phyloP scores from a whole-genome alignment of 2,113 vertebrate species.

The Aptenodytes forsteri region DNA sequence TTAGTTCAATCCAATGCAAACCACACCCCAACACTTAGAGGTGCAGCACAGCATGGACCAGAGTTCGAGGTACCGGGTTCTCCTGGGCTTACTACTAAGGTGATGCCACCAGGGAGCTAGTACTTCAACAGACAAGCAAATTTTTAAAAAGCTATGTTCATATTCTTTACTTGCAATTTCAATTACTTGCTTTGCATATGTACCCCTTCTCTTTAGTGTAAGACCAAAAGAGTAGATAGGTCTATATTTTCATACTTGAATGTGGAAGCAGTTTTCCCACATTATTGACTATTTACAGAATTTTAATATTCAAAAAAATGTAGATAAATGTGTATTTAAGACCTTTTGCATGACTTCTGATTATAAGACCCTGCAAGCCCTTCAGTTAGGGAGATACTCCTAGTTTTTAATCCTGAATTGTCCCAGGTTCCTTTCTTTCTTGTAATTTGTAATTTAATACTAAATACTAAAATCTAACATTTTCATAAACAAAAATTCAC shows the following conservation, averaged over 20 bases:
- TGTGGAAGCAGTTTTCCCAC: neutral
- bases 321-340: neutral
- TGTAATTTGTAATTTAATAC: neutral
- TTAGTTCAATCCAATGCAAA: neutral
- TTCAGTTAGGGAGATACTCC: neutral
- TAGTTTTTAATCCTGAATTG: neutral
- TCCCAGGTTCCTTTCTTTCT: neutral
- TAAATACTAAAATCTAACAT: neutral
- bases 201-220: fast-evolving
- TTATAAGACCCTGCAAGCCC: neutral
- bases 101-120: neutral
- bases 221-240: neutral
- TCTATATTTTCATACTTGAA: neutral
- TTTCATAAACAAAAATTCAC: neutral
- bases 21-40: neutral
- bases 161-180: neutral
- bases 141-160: neutral
- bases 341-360: neutral
- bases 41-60: neutral
- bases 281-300: neutral
- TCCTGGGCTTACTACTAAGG: neutral
- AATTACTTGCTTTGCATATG: neutral
- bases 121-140: neutral
- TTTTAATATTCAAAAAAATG: neutral
- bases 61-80: neutral